Evolutionary conservation across 2,113 vertebrate genomes (phyloP).

Genomic region (Synchiropus splendidus): DNA sequence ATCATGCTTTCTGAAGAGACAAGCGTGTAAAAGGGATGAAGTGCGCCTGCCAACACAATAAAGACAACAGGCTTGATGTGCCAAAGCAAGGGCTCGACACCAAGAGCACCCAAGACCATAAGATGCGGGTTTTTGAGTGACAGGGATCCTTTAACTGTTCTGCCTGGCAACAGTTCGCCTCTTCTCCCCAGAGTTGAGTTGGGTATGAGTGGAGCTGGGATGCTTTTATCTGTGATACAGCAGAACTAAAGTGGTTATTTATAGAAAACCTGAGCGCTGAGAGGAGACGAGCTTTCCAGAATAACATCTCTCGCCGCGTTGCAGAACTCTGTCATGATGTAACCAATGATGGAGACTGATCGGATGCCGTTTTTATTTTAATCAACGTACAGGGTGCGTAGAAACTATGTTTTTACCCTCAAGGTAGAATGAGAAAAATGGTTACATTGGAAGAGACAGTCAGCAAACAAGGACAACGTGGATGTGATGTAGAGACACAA

Average conservation of each 20-base stretch:
- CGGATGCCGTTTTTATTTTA: conserved; percentile 14
- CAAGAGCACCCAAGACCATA: conserved; percentile 24
- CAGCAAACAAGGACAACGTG: conserved; percentile 32
- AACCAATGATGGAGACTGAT: conserved; percentile 19
- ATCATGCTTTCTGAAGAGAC: conserved; percentile 50
- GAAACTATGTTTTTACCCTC: conserved; percentile 13
- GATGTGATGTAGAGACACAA: too few relatives aligned
- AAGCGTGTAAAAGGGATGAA: conserved; percentile 60
- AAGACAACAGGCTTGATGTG: conserved; percentile 46
- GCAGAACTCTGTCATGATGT: conserved; percentile 40
- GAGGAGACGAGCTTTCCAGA: conserved; percentile 33
- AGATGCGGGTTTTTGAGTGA: conserved; percentile 39
- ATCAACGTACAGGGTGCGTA: conserved; percentile 3
- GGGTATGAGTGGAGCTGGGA: conserved; percentile 39
- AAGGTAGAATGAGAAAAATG: conserved; percentile 28
- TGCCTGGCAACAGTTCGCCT: conserved; percentile 64
- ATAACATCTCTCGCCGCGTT: conserved; percentile 40
- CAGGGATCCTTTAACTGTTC: conserved; percentile 68
- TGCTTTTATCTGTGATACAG: conserved; percentile 68
- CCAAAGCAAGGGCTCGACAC: conserved; percentile 42
- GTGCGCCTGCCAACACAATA: conserved; percentile 52
- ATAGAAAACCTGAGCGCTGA: conserved; percentile 61
- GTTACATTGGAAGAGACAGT: conserved; percentile 45
- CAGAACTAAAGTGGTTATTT: conserved; percentile 71
- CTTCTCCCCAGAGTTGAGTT: conserved; percentile 49